These are phyloP conservation scores for Lepus oiostolus DNA, from an alignment of 2,797 vertebrate species.

Conservation along the genomic window DNA sequence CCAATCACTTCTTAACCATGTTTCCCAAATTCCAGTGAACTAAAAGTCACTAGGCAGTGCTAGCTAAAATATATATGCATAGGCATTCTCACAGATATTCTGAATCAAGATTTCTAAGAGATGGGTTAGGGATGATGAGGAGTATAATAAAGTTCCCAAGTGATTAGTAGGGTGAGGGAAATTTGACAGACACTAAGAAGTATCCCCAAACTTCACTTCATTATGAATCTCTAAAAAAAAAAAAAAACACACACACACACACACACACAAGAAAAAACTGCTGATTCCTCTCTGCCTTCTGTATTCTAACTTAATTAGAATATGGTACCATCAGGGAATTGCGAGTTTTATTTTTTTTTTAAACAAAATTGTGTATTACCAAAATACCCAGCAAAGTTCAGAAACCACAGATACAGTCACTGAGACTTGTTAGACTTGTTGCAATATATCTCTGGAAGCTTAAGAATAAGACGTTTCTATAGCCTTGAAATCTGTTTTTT, in stretches of 20 bases:
- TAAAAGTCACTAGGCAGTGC: background rate
- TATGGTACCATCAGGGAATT: background rate
- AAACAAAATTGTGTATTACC: background rate
- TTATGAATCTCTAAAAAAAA: background rate
- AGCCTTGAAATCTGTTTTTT: background rate
- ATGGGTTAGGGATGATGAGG: background rate
- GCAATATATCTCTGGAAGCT: background rate
- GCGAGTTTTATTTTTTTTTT: background rate
- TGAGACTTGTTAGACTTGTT: conserved; percentile 4
- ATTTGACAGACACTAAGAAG: background rate
- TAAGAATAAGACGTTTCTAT: background rate
- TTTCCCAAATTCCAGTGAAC: background rate
- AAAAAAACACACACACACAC: background rate
- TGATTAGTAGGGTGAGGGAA: background rate
- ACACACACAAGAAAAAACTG: too few species aligned
- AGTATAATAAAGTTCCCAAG: background rate
- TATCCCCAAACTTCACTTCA: background rate
- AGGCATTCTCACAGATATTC: background rate
- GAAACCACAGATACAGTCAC: background rate
- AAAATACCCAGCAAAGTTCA: background rate
- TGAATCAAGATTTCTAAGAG: background rate
- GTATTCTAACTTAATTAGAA: background rate
- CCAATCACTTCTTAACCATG: background rate
- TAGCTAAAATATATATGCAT: background rate
- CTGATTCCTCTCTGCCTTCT: background rate